Evolutionary conservation across 2,888 invertebrate species (phyloP).

Genomic region (Pristionchus japonicus): DNA sequence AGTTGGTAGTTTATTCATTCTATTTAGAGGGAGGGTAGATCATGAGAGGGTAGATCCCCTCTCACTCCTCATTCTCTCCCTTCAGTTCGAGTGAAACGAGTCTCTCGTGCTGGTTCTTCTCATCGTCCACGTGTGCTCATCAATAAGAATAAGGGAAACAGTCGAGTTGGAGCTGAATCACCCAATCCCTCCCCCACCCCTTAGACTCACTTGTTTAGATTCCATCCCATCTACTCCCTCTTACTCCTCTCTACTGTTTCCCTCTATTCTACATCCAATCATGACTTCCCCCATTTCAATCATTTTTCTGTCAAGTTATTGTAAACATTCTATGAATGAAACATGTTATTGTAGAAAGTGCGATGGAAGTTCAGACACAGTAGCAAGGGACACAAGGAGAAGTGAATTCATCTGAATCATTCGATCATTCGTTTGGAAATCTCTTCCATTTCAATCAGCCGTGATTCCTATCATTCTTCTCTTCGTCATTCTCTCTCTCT

Average conservation of each 20-base stretch:
- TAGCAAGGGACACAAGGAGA: too few species aligned
- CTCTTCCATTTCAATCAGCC: background rate
- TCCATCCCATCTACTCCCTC: background rate
- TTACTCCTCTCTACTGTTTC: constrained; percentile 5
- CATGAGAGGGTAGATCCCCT: too few species aligned
- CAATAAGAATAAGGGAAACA: constrained; percentile 63
- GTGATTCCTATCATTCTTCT: background rate
- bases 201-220: background rate
- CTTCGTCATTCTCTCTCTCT: background rate
- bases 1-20: constrained; percentile 42
- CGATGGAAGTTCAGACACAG: background rate
- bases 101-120: constrained; percentile 60
- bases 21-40: background rate
- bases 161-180: constrained; percentile 55
- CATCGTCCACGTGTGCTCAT: constrained; percentile 58
- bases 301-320: background rate
- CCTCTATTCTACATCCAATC: constrained; percentile 27
- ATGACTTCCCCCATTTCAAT: constrained; percentile 32
- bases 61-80: background rate
- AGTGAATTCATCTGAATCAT: background rate
- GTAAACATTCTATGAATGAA: constrained; percentile 5
- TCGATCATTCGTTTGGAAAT: background rate
- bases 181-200: background rate
- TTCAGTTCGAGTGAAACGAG: constrained; percentile 60
- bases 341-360: background rate